Conservation (phyloP, 2,888 invertebrate genomes). For the Caradrina clavipalpis region DNA sequence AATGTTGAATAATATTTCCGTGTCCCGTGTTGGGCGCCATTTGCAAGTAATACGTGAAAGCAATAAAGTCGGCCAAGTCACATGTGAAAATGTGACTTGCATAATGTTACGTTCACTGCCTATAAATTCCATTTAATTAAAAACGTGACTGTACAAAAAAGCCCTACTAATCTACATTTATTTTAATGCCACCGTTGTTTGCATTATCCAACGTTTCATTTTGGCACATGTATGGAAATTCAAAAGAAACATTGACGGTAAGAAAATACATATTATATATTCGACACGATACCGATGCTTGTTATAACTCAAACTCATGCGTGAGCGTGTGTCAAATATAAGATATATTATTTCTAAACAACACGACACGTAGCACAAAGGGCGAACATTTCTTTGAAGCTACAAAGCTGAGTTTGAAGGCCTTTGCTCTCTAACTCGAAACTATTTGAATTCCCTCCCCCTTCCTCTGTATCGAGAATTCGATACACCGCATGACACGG, state of each 20-base stretch:
- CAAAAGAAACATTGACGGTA: constrained; percentile 19
- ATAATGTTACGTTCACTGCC: constrained; percentile 74
- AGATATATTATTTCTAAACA: constrained; percentile 66
- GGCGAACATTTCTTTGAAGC: constrained; percentile 70
- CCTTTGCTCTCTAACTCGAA: constrained; percentile 72
- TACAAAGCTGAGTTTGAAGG: constrained; percentile 64
- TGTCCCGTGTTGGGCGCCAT: constrained; percentile 72
- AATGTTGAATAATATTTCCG: constrained; percentile 48
- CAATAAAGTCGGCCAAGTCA: constrained; percentile 73
- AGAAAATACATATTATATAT: constrained; percentile 27
- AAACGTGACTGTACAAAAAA: constrained; percentile 81
- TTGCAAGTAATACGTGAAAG: constrained; percentile 69
- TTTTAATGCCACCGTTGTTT: constrained; percentile 52
- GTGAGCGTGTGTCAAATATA: constrained; percentile 55
- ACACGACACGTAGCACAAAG: constrained; percentile 72
- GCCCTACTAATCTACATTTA: constrained; percentile 57
- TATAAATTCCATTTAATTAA: constrained; percentile 82
- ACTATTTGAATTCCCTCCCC: constrained; percentile 82
- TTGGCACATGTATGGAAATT: constrained; percentile 26
- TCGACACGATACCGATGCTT: constrained; percentile 39
- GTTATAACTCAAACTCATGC: constrained; percentile 45
- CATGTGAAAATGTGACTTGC: constrained; percentile 77
- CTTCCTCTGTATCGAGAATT: constrained; percentile 68
- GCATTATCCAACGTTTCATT: constrained; percentile 42
- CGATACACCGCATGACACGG: constrained; percentile 79